Percentiles rank a stretch among this genome's conserved stretches.
Conservation (phyloP, 1,140 invertebrate species). For the Linepithema humile region DNA sequence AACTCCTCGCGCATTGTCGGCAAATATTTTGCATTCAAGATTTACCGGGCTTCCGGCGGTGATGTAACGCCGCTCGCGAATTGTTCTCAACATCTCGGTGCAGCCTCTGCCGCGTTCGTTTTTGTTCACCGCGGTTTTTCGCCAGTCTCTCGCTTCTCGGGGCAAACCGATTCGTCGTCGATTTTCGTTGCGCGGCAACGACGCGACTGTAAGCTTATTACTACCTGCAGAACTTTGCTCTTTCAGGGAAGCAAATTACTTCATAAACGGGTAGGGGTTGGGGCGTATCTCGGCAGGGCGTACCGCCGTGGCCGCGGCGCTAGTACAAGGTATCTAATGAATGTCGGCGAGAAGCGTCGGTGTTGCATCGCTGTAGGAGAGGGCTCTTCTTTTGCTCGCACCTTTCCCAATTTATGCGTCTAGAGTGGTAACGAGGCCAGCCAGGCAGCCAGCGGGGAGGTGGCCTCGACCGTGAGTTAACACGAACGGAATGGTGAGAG, state of each 20-base stretch:
- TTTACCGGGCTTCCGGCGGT: neutral
- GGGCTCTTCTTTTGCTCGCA: conserved; percentile 61
- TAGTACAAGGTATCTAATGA: conserved; percentile 71
- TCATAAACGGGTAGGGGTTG: conserved; percentile 63
- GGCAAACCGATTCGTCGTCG: conserved; percentile 49
- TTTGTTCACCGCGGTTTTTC: conserved; percentile 14
- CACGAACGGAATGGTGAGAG: neutral
- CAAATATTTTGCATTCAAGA: neutral
- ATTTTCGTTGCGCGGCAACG: conserved; percentile 62
- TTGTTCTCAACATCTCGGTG: conserved; percentile 8
- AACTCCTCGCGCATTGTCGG: neutral
- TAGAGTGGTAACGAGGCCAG: conserved; percentile 67
- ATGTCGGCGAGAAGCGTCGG: conserved; percentile 58
- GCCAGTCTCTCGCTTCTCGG: neutral
- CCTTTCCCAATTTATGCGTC: conserved; percentile 70
- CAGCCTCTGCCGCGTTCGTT: neutral
- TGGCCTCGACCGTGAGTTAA: conserved; percentile 24
- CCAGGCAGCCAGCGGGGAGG: conserved; percentile 9
- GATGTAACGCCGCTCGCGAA: neutral
- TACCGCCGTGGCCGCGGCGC: conserved; percentile 50
- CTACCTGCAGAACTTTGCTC: conserved; percentile 65
- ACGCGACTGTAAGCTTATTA: conserved; percentile 68
- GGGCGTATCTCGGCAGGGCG: conserved; percentile 62
- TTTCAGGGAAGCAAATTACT: conserved; percentile 68
- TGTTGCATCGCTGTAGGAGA: conserved; percentile 31